Evolutionary conservation across 2,888 invertebrate species (phyloP), one percentile per base, ranked within the genome.

Genomic region (Teleiodes luculella): DNA sequence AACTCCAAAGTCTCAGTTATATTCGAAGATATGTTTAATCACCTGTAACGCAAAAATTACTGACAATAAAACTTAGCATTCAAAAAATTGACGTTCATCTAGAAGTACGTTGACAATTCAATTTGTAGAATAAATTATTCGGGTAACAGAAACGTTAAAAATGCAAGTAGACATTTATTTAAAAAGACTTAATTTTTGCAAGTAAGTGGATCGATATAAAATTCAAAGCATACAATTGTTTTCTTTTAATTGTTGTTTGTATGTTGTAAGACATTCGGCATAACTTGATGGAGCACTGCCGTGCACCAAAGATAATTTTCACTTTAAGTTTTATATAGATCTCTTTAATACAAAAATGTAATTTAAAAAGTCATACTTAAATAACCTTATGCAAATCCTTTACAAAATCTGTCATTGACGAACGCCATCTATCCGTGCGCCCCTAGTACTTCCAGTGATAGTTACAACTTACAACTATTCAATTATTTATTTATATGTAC

Each of bases 401-500:
- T 81, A 83, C 80, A 80, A 83, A 80, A 68, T 36, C 66, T 73
- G 72, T 74, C 74, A 69, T 73, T 67, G 46, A 73, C 72, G 74
- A 72, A 73, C 72, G 74, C 72, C 63, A 68, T 73, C 74, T 70
- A 74, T 74, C 74, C 71, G 78, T 76, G 76, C 78, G 76, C 78
- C 76, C 81, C 84, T 74, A 79, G 80, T 83, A 79, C 83, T 74
- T 83, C 76, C 76, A 76, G 78, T 83, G 83, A 83, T 86, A 85
- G 81, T 85, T 86, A 84, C 83, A 85, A 76, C 86, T 89, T 88
- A 88, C 79, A 83, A 87, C 86, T 88, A 88, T 77, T 87, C 80
- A 88, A 87, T 88, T 87, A 85, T 85, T 85, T 86, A 85, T 86
- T 88, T 88, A 87, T 88, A 86, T 86, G 86, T 88, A 88, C 84